Base-by-base conservation (phyloP, 1,140 invertebrate genomes). In the Hesperophylax magnus region DNA sequence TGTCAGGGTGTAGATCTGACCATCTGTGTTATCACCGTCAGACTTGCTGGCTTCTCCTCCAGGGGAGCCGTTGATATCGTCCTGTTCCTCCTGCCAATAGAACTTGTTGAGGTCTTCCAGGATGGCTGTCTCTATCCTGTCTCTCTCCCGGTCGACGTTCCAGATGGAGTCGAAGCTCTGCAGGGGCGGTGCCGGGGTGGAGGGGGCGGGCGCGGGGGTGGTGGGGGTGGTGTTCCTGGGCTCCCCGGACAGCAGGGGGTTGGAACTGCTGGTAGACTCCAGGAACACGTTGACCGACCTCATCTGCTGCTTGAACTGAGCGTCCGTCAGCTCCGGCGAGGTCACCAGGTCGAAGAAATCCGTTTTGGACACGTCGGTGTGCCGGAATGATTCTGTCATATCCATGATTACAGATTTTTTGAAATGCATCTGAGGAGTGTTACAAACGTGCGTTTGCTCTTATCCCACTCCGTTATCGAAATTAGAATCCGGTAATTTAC, bases 331-430 rank as follows among this genome's bases (percentile, higher is more conserved):
- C 87, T 91, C 94, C 74, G 94, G 94, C 6, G 94, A 94, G n/a
- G 94, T 94, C 56, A 96, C 95, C 88, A 96, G 95, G 86, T 96
- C 95, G 89, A 96, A 96, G 90, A 96, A 96, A 88, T 96, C 95
- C 67, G 94, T 94, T 87, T 96, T 96, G 20, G 92, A 91, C 81
- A 94, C 89, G 85, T 94, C 93, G 85, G 89, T 88, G 87, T 92
- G 91, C 85, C 92, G 92, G 89, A 95, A 94, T 87, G 94, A 92
- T 90, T 95, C 94, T 86, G 93, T 94, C 87, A 96, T 92, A 91
- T 95, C 94, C 95, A 95, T 95, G 86, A 86, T 82, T 60, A 78
- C 71, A 63, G 78, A 61, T 79, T 82, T 79, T 80, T 82, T 82
- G 83, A 82, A 82, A 84, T 82, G 83, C 83, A 84, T 84, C 79